Conservation (phyloP, 1,140 invertebrate species). For the Monochamus saltuarius region DNA sequence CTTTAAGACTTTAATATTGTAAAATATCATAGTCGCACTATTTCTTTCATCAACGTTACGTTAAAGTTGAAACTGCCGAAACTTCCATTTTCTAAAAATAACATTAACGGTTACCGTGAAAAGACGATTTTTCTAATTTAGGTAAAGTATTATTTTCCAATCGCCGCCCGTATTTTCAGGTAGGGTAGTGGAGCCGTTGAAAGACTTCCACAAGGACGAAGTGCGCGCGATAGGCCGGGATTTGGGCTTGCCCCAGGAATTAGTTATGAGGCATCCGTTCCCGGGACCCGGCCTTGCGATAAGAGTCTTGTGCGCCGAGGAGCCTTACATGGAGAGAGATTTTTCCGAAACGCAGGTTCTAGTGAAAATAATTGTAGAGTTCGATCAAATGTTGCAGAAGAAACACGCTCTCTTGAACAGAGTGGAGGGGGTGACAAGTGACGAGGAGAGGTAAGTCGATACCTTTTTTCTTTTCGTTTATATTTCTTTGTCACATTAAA, state of each 20-base stretch:
- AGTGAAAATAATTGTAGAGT: conserved; percentile 92
- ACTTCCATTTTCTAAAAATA: too few relatives aligned
- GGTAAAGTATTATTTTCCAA: too few relatives aligned
- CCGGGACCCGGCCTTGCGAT: conserved; percentile 95
- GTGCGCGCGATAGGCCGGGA: conserved; percentile 84
- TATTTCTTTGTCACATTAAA: conserved; percentile 2
- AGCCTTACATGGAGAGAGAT: conserved; percentile 93
- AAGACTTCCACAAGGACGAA: conserved; percentile 99
- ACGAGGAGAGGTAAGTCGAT: conserved; percentile 64
- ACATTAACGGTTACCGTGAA: too few relatives aligned
- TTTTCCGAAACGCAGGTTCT: conserved; percentile 95
- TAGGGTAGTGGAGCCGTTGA: conserved; percentile 96
- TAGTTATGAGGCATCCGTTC: conserved; percentile 96
- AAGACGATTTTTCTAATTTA: too few relatives aligned
- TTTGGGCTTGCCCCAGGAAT: conserved; percentile 80
- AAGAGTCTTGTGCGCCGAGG: conserved; percentile 92
- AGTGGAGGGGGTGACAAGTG: conserved; percentile 78
- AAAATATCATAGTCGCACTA: too few relatives aligned
- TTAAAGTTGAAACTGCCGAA: too few relatives aligned
- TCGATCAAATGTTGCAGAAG: conserved; percentile 88
- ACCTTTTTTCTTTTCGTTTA: neutral
- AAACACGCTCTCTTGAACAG: conserved; percentile 89
- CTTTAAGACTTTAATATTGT: too few relatives aligned
- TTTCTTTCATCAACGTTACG: too few relatives aligned
- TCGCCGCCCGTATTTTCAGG: conserved; percentile 54